These are phyloP conservation scores for Trachelus iudaicus DNA, from an alignment of 2,888 invertebrate species.

Conservation along the genomic window DNA sequence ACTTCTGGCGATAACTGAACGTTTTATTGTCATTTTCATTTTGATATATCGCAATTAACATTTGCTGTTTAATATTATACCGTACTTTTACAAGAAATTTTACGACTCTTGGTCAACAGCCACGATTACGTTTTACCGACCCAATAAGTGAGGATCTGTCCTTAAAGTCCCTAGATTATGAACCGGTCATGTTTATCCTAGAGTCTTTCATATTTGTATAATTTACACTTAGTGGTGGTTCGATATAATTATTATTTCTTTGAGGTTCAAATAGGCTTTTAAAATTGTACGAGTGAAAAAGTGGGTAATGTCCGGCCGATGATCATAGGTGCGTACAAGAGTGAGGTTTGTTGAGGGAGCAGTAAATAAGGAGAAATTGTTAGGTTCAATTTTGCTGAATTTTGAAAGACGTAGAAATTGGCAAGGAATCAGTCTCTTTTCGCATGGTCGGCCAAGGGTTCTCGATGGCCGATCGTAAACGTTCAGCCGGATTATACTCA, in stretches of 20 bases:
- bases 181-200: neutral
- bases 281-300: neutral
- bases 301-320: neutral
- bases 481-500: slow-evolving; percentile 25
- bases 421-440: neutral
- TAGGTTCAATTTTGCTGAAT: neutral
- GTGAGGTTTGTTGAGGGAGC: neutral
- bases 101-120: slow-evolving; percentile 9
- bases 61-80: slow-evolving; percentile 13
- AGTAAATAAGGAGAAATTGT: neutral
- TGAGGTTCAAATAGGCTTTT: neutral
- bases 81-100: slow-evolving; percentile 13
- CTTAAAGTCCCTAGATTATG: neutral
- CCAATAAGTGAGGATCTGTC: neutral
- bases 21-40: slow-evolving; percentile 30
- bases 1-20: neutral
- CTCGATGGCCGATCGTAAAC: neutral
- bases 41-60: slow-evolving; percentile 18
- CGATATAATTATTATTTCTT: neutral
- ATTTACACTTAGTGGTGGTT: neutral
- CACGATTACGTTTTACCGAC: neutral
- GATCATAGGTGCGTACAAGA: neutral
- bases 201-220: neutral
- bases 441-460: neutral
- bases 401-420: neutral